A percentile compares a stretch with the other conserved stretches of the same genome.
phyloP scores from a whole-genome alignment of 2,797 vertebrate genomes.

The Eurystomus glaucurus region DNA sequence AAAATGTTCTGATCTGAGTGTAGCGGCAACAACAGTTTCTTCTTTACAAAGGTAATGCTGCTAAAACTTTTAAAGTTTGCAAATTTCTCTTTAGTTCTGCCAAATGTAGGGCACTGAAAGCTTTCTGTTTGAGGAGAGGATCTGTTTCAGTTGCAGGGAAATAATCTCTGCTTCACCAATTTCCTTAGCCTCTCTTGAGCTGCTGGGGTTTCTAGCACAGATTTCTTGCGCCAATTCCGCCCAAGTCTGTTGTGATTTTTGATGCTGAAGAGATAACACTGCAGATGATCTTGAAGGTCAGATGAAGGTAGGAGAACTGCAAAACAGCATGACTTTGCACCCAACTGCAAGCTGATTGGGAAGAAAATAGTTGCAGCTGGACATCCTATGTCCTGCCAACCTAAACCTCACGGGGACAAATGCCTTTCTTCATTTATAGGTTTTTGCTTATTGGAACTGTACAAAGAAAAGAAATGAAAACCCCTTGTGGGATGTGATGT shows the following conservation, averaged over 20 bases:
- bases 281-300: conserved; percentile 71
- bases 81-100: not conserved
- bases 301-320: conserved; percentile 45
- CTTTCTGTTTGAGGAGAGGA: not conserved
- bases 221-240: conserved; percentile 33
- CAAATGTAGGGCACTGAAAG: not conserved
- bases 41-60: not conserved
- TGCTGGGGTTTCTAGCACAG: conserved; percentile 9
- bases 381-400: conserved; percentile 46
- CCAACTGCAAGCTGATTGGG: conserved; percentile 52
- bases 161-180: not conserved
- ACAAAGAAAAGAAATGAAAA: conserved; percentile 72
- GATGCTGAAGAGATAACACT: conserved; percentile 49
- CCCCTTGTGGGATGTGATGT: conserved; percentile 58
- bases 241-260: conserved; percentile 40
- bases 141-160: not conserved
- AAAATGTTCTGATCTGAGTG: not conserved
- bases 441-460: conserved; percentile 61
- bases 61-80: not conserved
- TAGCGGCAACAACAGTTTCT: not conserved
- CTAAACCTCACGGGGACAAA: conserved; percentile 47
- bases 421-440: conserved; percentile 45
- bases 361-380: conserved; percentile 67
- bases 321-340: conserved; percentile 44
- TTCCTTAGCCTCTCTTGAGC: not conserved